Base-by-base conservation (phyloP, 2,888 invertebrate species). In the Spialia ferax region DNA sequence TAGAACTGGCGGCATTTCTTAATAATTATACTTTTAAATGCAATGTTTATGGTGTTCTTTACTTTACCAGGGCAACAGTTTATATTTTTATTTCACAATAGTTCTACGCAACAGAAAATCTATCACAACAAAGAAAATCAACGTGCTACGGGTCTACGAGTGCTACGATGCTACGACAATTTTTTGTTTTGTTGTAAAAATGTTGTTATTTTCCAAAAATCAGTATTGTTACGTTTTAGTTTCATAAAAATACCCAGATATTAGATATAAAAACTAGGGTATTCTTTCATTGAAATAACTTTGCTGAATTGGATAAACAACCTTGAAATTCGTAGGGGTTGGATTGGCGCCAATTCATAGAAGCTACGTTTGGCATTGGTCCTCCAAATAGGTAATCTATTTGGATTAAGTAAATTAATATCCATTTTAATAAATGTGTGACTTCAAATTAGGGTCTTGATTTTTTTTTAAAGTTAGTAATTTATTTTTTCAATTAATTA, bases 11-110 rank as follows among this genome's bases (percentile, higher is more conserved):
- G 57, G 38, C 54, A 18, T n/a, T 66, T 32, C 42, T 69, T 26
- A 56, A 26, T 63, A 69, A 63, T 70, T 69, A 62, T 61, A 55
- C 60, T 55, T 67, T 67, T 67, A 61, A 67, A 61, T 67, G 50
- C 23, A 52, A 52, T 23, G 50, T 52, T 52, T 52, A 23, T 11
- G n/a, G 11, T n/a, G 1, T 10, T 10, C 18, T 45, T 18, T 20
- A 10, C 10, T 45, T 45, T 20, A 1, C 18, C 15, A 45, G 18
- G 4, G 45, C 20, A 20, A 7, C 8, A 45, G 18, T 45, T 20
- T 48, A 20, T 6, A 11, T 32, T 32, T 32, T 32, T 32, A 11
- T 42, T 42, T 42, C 7, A n/a, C 15, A 15, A 42, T 6, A 42
- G 10, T 48, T 8, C 10, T 42, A 18, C 42, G 42, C 42, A 18